These are phyloP conservation scores for Drosophila lowei DNA, from an alignment of 1,140 invertebrate genomes.

Conservation along the genomic window DNA sequence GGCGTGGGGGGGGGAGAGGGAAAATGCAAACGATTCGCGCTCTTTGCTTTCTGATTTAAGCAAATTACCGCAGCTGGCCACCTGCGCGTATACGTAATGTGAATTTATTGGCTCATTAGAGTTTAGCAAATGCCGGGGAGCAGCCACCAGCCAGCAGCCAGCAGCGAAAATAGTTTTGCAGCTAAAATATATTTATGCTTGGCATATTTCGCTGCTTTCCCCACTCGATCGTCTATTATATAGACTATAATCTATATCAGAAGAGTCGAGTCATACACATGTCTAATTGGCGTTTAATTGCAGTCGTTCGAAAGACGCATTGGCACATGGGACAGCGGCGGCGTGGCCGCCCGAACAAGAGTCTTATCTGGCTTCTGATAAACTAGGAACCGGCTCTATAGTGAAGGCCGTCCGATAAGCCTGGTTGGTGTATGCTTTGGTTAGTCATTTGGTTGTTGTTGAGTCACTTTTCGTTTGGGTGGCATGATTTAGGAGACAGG, in stretches of 20 bases:
- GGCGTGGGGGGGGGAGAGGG: slow-evolving; percentile 3
- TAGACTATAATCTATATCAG: not conserved
- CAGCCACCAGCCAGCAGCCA: slow-evolving; percentile 26
- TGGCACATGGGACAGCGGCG: not conserved
- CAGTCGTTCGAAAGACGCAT: slow-evolving; percentile 21
- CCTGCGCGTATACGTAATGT: slow-evolving; percentile 80
- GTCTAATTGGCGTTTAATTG: slow-evolving; percentile 71
- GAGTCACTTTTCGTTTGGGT: too few species aligned
- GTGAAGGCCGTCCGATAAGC: slow-evolving; percentile 28
- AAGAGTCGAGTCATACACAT: slow-evolving; percentile 19
- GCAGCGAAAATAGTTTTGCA: slow-evolving; percentile 43
- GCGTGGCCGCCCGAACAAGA: not conserved
- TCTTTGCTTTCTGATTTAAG: slow-evolving; percentile 65
- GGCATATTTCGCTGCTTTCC: slow-evolving; percentile 10
- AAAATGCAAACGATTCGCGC: slow-evolving; percentile 30
- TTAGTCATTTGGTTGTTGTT: slow-evolving; percentile 34
- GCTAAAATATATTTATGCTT: slow-evolving; percentile 33
- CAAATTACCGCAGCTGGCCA: slow-evolving; percentile 69
- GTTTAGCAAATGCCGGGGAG: slow-evolving; percentile 58
- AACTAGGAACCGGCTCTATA: slow-evolving; percentile 11
- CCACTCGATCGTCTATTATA: slow-evolving; percentile 10
- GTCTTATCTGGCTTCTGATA: slow-evolving; percentile 35
- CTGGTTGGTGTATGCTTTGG: not conserved
- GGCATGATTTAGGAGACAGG: slow-evolving; percentile 1
- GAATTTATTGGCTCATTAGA: slow-evolving; percentile 77